Evolutionary conservation across 2,113 vertebrate genomes (phyloP).

Genomic region (Forbesichthys papilliferus): DNA sequence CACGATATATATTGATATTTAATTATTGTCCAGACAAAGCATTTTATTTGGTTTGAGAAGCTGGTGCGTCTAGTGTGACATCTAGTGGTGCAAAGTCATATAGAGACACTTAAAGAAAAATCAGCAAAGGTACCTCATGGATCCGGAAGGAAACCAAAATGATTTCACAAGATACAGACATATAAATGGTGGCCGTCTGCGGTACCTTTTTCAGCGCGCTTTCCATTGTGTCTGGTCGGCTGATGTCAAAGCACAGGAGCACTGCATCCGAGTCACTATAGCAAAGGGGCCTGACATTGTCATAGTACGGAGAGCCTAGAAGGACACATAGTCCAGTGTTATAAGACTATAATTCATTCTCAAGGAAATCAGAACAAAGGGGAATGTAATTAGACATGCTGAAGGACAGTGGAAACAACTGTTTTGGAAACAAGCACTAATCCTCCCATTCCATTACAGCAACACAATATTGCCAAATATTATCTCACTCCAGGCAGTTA

Average conservation of each 20-base stretch:
- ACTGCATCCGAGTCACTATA: slow-evolving; percentile 95
- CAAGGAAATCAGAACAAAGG: neutral
- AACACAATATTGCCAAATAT: too few relatives aligned
- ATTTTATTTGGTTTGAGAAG: neutral
- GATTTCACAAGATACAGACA: neutral
- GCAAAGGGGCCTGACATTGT: slow-evolving; percentile 95
- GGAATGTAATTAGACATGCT: too few relatives aligned
- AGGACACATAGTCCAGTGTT: slow-evolving; percentile 1
- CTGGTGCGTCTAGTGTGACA: too few relatives aligned
- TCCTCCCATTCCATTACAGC: too few relatives aligned
- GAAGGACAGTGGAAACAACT: too few relatives aligned
- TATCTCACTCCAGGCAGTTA: too few relatives aligned
- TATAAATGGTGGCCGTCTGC: neutral
- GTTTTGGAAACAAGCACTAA: too few relatives aligned
- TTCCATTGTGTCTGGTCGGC: slow-evolving; percentile 89
- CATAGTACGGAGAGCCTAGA: slow-evolving; percentile 92
- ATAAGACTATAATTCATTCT: neutral
- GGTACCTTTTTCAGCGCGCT: slow-evolving; percentile 88
- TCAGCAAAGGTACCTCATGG: neutral
- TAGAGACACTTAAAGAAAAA: neutral
- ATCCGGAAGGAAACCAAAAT: neutral
- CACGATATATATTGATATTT: too few relatives aligned
- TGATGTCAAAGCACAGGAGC: slow-evolving; percentile 91
- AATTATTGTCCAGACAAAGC: too few relatives aligned
- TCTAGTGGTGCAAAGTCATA: neutral